phyloP scores from a whole-genome alignment of 2,113 vertebrate genomes.

The Eptesicus fuscus region DNA sequence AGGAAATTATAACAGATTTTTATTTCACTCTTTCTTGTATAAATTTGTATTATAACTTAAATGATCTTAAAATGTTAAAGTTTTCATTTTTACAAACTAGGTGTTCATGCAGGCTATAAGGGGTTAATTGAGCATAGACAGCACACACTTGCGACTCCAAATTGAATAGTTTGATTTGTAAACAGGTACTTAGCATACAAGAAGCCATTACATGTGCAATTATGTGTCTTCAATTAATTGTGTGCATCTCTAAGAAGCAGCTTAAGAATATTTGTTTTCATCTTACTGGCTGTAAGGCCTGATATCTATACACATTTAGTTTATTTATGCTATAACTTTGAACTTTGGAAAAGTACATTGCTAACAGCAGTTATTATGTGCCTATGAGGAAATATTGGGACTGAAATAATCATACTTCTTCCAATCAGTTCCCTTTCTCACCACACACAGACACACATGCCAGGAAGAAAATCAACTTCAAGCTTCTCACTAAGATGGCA shows the following conservation, averaged over 20 bases:
- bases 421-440: not conserved
- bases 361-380: not conserved
- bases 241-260: constrained; percentile 60
- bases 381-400: not conserved
- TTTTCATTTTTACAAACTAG: constrained; percentile 8
- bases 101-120: constrained; percentile 26
- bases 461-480: not conserved
- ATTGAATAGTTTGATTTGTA: constrained; percentile 69
- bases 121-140: constrained; percentile 60
- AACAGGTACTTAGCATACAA: constrained; percentile 68
- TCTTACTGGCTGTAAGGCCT: constrained; percentile 30
- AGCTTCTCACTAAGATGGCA: not conserved
- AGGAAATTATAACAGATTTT: not conserved
- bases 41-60: constrained; percentile 41
- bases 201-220: constrained; percentile 66
- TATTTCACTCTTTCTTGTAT: not conserved
- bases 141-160: constrained; percentile 47
- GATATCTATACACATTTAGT: constrained; percentile 55
- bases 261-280: constrained; percentile 52
- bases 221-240: constrained; percentile 72
- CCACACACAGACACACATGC: not conserved
- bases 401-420: not conserved
- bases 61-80: constrained; percentile 47
- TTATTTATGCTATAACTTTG: constrained; percentile 37
- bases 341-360: constrained; percentile 17